Evolutionary conservation across 2,797 vertebrate genomes (phyloP), one percentile per base, ranked within the genome.

Genomic region (Xiphorhynchus erythropygius): DNA sequence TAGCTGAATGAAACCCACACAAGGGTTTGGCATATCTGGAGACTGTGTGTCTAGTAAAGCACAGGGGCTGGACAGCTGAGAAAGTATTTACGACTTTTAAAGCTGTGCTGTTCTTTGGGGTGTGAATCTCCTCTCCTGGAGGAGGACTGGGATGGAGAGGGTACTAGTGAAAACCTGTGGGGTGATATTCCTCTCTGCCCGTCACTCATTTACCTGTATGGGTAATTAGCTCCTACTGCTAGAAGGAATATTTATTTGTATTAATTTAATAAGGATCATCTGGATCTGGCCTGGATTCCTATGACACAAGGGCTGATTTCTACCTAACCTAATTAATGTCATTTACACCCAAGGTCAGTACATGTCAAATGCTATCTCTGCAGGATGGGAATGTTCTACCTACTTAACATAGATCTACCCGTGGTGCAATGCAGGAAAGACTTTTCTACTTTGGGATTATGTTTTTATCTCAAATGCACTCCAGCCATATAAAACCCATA

Each of bases 381-480:
- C 59, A 62, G 46, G 62, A 52, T 3, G 13, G 57, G 37, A 73
- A 65, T 50, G 52, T 90, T 88, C 15, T 5, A 11, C 33, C 47
- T 81, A 0, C 73, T 90, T 70, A 88, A 78, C 33, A 84, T 19
- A 67, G 47, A 63, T 39, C 59, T 91, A 84, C 52, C 47, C 44
- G 9, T 47, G 33, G 44, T 87, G 85, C 83, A 75, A 19, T 32
- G 67, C 93, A 77, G 75, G 30, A 64, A 89, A 75, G 78, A 64
- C 57, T 92, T 84, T 90, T 77, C 84, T 90, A 60, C 83, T 87
- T 93, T 79, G 63, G 80, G 85, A 88, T 94, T 95, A 82, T 77
- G 74, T 84, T 94, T 97, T 95, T 94, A 88, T 94, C 73, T 94
- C 57, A 93, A 93, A 93, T 69, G 41, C 63, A 90, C 64, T 74